phyloP scores from a whole-genome alignment of 2,888 invertebrate species.

The Acanthosepion pharaonis region DNA sequence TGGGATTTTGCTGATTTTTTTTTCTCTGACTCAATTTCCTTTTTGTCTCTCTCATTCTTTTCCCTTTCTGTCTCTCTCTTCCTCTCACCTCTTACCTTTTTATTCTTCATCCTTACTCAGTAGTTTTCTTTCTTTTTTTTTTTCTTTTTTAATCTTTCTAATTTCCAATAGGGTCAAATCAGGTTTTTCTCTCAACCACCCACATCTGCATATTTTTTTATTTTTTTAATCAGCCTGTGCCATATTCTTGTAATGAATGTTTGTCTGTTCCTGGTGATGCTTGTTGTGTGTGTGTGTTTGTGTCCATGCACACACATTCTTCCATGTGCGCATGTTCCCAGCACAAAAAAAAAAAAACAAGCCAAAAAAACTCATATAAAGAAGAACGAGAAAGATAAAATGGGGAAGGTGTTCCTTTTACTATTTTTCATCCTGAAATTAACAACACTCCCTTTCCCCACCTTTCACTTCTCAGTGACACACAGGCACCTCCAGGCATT shows the following conservation, averaged over 20 bases:
- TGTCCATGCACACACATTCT: not conserved
- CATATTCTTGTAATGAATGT: slow-evolving; percentile 33
- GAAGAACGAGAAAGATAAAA: not conserved
- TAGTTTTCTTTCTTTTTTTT: too few species aligned
- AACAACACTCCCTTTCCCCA: not conserved
- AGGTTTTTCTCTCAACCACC: not conserved
- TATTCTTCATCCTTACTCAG: too few species aligned
- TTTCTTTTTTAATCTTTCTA: not conserved
- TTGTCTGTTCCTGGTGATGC: not conserved
- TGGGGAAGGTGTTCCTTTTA: too few species aligned
- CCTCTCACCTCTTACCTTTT: too few species aligned
- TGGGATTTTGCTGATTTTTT: not conserved
- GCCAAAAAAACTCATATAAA: not conserved
- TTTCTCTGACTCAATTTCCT: not conserved
- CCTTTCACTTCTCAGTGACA: not conserved
- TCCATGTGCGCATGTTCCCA: not conserved
- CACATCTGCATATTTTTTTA: not conserved
- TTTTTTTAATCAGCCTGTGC: not conserved
- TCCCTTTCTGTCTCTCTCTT: not conserved
- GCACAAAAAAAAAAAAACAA: not conserved
- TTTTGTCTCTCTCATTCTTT: not conserved
- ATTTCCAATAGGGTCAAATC: too few species aligned
- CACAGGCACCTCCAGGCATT: not conserved
- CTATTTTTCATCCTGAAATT: not conserved
- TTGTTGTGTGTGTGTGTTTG: not conserved